Base-by-base conservation (phyloP, 2,113 vertebrate species). In the Pterocles burchelli region DNA sequence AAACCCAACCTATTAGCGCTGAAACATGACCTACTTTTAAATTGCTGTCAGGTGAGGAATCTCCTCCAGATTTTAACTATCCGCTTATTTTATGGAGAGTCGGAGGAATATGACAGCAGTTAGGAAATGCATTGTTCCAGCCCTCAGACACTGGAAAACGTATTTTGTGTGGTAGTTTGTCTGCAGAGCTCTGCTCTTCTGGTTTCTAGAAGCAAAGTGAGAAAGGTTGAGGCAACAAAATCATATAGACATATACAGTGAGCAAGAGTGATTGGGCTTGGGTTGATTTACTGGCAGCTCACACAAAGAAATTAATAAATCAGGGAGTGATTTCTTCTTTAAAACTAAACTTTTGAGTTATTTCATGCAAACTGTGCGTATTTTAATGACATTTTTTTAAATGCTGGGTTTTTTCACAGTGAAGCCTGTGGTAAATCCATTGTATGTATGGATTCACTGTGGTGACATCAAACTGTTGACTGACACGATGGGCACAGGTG, bases 21-120 rank as follows among this genome's bases (percentile, higher is more conserved):
- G 92, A 95, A 96, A 92, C 62, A 93, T 90, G 95, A 92, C 73
- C 92, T 94, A 85, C 70, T 96, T 96, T 90, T 93, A 96, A 96
- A 96, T 93, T 95, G 85, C 75, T 96, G 73, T 96, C 90, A 96
- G 95, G 92, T 97, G 93, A 96, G 73, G 83, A 85, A 87, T 93
- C 85, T 96, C 76, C 90, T 97, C 93, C 57, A 89, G 76, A 51
- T 93, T 96, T 94, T 93, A 78, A 78, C 68, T 77, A 15, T 88
- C 49, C 3, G 0, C 51, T 93, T 90, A 43, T 73, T 95, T 95
- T 94, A 89, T 70, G 65, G 58, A 68, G 73, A 61, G 43, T 36
- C 65, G 66, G 68, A 93, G 41, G 62, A 90, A 77, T 80, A 77
- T 58, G 71, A 80, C 43, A 83, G 80, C 58, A 81, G 45, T 90